Percentiles rank a stretch among this genome's conserved stretches.
Conservation (phyloP, 1,140 invertebrate genomes). For the Maniola jurtina region DNA sequence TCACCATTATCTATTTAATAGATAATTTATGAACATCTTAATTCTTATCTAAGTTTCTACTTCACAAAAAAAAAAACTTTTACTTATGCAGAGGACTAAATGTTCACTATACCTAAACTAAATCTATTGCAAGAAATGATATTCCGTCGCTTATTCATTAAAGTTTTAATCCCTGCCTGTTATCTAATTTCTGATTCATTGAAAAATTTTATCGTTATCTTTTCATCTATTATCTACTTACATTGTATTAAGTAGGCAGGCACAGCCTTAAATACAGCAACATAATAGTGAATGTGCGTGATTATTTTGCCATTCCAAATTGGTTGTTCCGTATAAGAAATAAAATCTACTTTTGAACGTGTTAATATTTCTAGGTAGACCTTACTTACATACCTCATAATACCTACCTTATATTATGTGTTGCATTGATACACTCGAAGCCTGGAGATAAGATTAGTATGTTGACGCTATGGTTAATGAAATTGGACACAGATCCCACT, state of each 20-base stretch:
- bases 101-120: too few relatives aligned
- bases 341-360: neutral
- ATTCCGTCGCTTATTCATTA: neutral
- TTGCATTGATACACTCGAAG: constrained; percentile 9
- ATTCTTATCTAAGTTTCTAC: too few relatives aligned
- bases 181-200: constrained; percentile 33
- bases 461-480: constrained; percentile 39
- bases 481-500: constrained; percentile 35
- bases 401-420: too few relatives aligned
- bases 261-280: neutral
- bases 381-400: too few relatives aligned
- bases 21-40: too few relatives aligned
- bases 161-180: neutral
- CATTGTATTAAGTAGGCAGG: neutral
- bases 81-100: too few relatives aligned
- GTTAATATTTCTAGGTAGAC: neutral
- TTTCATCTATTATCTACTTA: constrained; percentile 17
- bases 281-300: neutral
- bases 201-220: constrained; percentile 26
- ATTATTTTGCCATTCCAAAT: constrained; percentile 3
- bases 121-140: too few relatives aligned
- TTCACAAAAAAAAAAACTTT: too few relatives aligned
- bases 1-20: too few relatives aligned
- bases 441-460: constrained; percentile 39
- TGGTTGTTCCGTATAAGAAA: neutral